Conservation (phyloP, 2,797 vertebrate species). For the Hylomyscus alleni region DNA sequence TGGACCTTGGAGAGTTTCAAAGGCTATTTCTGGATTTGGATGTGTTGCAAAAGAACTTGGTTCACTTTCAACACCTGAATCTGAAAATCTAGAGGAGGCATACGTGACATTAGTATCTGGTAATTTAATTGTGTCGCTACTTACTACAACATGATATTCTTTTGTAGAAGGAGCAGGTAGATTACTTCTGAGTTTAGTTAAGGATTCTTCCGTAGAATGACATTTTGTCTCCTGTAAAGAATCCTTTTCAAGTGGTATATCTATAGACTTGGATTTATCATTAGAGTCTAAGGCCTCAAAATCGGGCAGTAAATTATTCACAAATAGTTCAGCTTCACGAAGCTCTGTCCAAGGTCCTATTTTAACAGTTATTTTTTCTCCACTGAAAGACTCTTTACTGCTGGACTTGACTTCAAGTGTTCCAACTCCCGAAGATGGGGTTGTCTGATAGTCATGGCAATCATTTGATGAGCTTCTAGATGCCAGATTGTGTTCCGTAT, state of each 20-base stretch:
- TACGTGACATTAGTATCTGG: constrained; percentile 88
- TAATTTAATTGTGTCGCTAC: constrained; percentile 91
- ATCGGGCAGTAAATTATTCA: constrained; percentile 82
- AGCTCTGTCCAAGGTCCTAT: constrained; percentile 87
- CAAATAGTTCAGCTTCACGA: constrained; percentile 74
- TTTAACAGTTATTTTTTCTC: constrained; percentile 92
- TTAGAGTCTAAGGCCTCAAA: constrained; percentile 84
- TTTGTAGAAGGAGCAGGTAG: constrained; percentile 84
- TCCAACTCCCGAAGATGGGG: constrained; percentile 87
- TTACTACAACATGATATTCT: constrained; percentile 85
- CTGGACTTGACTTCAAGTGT: constrained; percentile 93
- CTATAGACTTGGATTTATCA: constrained; percentile 82
- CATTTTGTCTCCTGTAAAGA: constrained; percentile 83
- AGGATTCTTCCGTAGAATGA: constrained; percentile 81
- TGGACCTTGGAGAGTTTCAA: constrained; percentile 87
- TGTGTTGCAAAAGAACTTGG: constrained; percentile 96
- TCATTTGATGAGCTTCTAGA: constrained; percentile 86
- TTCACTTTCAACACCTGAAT: constrained; percentile 98
- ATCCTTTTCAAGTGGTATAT: constrained; percentile 89
- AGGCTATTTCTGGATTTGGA: constrained; percentile 88
- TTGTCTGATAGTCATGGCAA: constrained; percentile 84
- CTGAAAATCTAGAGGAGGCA: constrained; percentile 97
- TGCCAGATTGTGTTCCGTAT: constrained; percentile 86
- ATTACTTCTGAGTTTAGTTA: constrained; percentile 86
- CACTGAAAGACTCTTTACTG: constrained; percentile 90